Base-by-base conservation (phyloP, 2,888 invertebrate genomes). In the Acrobasis consociella region DNA sequence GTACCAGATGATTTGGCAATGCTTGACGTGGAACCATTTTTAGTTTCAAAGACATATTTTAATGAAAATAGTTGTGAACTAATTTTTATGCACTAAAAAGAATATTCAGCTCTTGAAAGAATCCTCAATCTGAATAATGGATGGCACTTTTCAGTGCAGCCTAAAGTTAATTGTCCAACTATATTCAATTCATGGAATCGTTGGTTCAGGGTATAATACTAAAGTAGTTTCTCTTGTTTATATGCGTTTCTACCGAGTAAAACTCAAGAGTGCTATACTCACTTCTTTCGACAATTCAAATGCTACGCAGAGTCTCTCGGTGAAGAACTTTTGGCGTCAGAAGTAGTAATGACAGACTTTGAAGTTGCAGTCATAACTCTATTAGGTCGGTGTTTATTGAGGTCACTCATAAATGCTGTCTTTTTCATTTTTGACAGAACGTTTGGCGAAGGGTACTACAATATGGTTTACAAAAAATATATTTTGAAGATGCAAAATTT, bases 381-480 rank as follows among this genome's bases (percentile, higher is more conserved):
- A 37, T 55, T 37, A 55, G 53, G 53, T 37, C 53, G 37, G 53
- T 55, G 37, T 55, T 55, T 55, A 55, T 55, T 55, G 53, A 55
- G 37, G 53, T 15, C 53, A 55, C 31, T 38, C 53, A 55, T 38
- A 55, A 55, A 38, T 15, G 51, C 51, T 51, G 51, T 51, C 51
- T 51, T 16, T 55, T 55, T 55, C 37, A 37, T 38, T n/a, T n/a
- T 9, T 22, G 53, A 37, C 37, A 55, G n/a, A 55, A 55, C n/a
- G 53, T 55, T 55, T 55, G 53, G 53, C 53, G 31, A 37, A 55
- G 37, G 37, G 38, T 55, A 37, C 38, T 8, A 9, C 38, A 38
- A 38, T 8, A 38, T 38, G 38, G 38, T 9, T 38, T 38, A 38
- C 38, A 38, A 9, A 38, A 9, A 38, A 38, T 8, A 9, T 38